Conservation (phyloP, 2,888 invertebrate species). For the Rhagophthalmus giganteus region DNA sequence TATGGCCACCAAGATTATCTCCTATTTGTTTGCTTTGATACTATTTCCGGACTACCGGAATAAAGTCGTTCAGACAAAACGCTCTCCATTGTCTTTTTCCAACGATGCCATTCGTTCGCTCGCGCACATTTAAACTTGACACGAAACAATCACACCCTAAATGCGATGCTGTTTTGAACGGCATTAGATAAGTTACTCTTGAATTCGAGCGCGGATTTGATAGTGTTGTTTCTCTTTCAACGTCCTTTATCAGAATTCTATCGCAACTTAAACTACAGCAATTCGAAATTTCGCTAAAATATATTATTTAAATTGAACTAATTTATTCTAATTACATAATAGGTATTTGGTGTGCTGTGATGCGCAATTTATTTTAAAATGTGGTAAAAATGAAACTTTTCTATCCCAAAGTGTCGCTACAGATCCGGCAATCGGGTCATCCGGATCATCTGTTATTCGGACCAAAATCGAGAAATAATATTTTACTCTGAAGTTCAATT, state of each 20-base stretch:
- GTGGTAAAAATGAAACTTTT: too few relatives aligned
- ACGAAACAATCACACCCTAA: background rate
- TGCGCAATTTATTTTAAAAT: too few relatives aligned
- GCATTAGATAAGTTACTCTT: background rate
- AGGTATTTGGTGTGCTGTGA: too few relatives aligned
- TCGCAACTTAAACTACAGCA: background rate
- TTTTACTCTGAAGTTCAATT: too few relatives aligned
- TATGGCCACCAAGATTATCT: constrained; percentile 21
- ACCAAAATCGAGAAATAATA: too few relatives aligned
- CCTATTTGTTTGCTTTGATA: constrained; percentile 21
- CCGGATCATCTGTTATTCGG: too few relatives aligned
- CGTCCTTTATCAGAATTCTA: background rate
- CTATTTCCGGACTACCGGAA: constrained; percentile 11
- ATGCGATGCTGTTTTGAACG: background rate
- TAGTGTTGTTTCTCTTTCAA: background rate
- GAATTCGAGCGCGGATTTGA: background rate
- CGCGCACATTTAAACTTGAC: background rate
- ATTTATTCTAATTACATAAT: too few relatives aligned
- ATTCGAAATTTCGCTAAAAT: too few relatives aligned
- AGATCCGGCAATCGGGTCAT: too few relatives aligned
- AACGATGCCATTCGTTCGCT: background rate
- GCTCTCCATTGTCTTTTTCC: background rate
- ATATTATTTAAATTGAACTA: background rate
- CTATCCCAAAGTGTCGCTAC: too few relatives aligned
- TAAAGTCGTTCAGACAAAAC: constrained; percentile 7